Evolutionary conservation across 2,797 vertebrate species (phyloP).

Genomic region (Austrolebias charrua): DNA sequence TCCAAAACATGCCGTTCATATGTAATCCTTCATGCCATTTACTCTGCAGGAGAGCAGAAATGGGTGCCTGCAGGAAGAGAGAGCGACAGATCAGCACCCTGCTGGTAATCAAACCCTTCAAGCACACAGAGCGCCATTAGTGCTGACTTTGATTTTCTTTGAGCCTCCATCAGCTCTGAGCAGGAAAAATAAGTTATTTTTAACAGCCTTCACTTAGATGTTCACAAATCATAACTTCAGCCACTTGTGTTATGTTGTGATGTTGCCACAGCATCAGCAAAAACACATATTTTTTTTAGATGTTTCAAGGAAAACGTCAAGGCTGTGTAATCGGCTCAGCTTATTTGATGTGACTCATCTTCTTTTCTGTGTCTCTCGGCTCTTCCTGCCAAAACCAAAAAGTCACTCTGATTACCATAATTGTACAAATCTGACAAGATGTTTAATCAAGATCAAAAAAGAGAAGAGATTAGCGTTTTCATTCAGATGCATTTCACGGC

Average conservation of each 20-base stretch:
- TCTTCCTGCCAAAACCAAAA: conserved; percentile 48
- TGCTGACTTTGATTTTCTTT: conserved; percentile 54
- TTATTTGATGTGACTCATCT: conserved; percentile 51
- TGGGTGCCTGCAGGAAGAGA: conserved; percentile 20
- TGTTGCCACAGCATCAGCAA: conserved; percentile 41
- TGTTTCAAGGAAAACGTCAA: conserved; percentile 68
- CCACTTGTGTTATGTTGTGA: conserved; percentile 33
- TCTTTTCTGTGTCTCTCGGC: background rate
- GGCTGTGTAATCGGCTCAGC: conserved; percentile 69
- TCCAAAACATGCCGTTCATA: conserved; percentile 8
- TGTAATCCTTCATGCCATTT: conserved; percentile 30
- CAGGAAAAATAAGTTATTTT: conserved; percentile 43
- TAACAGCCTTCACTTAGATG: conserved; percentile 20
- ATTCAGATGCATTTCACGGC: conserved; percentile 41
- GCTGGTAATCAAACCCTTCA: conserved; percentile 51
- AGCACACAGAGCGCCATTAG: conserved; percentile 32
- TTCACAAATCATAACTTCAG: conserved; percentile 19
- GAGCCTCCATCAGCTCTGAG: conserved; percentile 13
- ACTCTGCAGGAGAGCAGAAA: conserved; percentile 14
- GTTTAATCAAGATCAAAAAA: conserved; percentile 72
- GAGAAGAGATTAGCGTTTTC: conserved; percentile 64
- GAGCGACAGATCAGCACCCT: conserved; percentile 48
- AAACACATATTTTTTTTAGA: conserved; percentile 48
- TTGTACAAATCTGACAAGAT: conserved; percentile 72
- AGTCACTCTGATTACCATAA: conserved; percentile 68